Conservation (phyloP, 2,113 vertebrate species). For the Apodemus speciosus region DNA sequence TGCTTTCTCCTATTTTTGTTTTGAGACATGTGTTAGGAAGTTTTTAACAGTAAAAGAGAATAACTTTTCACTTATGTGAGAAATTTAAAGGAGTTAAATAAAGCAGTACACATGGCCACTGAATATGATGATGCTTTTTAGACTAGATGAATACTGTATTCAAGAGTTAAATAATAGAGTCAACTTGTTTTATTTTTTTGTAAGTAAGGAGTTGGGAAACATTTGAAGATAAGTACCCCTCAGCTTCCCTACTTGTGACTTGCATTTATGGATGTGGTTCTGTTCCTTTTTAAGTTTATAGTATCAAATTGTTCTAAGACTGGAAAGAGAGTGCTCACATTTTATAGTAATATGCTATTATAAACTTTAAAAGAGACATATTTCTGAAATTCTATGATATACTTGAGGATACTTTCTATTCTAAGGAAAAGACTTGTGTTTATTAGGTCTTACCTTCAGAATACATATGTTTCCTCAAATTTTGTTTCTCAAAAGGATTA, state of each 20-base stretch:
- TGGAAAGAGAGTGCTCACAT: slow-evolving; percentile 68
- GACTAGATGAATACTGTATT: slow-evolving; percentile 47
- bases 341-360: slow-evolving; percentile 61
- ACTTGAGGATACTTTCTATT: slow-evolving; percentile 51
- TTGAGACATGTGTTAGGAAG: slow-evolving; percentile 21
- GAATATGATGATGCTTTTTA: slow-evolving; percentile 30
- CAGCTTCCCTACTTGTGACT: slow-evolving; percentile 63
- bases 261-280: slow-evolving; percentile 72
- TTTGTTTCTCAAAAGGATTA: slow-evolving; percentile 64
- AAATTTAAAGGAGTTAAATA: slow-evolving; percentile 39
- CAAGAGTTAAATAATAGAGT: slow-evolving; percentile 16
- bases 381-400: slow-evolving; percentile 60
- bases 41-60: slow-evolving; percentile 45
- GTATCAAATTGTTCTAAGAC: slow-evolving; percentile 74
- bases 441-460: slow-evolving; percentile 53
- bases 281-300: slow-evolving; percentile 76
- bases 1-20: slow-evolving; percentile 25
- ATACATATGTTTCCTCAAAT: slow-evolving; percentile 29
- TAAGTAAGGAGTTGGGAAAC: slow-evolving; percentile 54
- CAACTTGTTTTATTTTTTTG: slow-evolving; percentile 38
- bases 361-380: slow-evolving; percentile 65
- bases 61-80: slow-evolving; percentile 4
- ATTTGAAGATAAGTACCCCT: slow-evolving; percentile 65
- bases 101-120: neutral
- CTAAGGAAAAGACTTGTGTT: slow-evolving; percentile 2